Conservation (phyloP, 2,797 vertebrate species). For the Hafferia zeledoni region DNA sequence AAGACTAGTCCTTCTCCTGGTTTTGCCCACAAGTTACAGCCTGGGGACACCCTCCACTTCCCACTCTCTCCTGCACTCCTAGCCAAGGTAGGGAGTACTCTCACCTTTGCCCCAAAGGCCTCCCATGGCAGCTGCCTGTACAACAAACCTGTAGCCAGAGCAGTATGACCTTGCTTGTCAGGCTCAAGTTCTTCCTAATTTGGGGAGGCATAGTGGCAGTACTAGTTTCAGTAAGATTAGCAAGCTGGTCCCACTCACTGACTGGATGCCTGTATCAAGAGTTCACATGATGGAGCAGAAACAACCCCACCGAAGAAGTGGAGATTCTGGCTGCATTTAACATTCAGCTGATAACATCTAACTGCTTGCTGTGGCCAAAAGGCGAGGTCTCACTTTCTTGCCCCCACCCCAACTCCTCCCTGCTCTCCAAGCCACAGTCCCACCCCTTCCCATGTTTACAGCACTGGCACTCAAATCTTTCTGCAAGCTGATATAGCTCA, state of each 20-base stretch:
- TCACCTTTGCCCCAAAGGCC: rapidly evolving
- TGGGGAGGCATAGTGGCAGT: not conserved
- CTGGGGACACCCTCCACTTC: not conserved
- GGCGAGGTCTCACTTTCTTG: conserved; percentile 12
- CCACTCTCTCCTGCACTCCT: not conserved
- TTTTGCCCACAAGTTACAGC: not conserved
- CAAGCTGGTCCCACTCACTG: not conserved
- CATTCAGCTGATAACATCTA: conserved; percentile 30
- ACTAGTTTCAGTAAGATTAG: not conserved
- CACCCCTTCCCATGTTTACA: not conserved
- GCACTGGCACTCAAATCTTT: not conserved
- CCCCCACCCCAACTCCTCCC: conserved; percentile 28
- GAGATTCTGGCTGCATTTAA: not conserved
- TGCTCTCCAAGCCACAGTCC: not conserved
- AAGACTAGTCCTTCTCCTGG: not conserved
- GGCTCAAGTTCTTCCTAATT: not conserved
- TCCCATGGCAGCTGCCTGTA: rapidly evolving
- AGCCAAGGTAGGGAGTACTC: not conserved
- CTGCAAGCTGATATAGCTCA: not conserved
- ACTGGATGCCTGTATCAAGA: rapidly evolving
- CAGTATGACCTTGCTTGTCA: not conserved
- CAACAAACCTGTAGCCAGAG: not conserved
- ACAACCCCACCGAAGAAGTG: not conserved
- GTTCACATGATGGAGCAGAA: not conserved
- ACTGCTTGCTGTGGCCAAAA: conserved; percentile 1